These are phyloP conservation scores for Lanius ludovicianus DNA, from an alignment of 2,113 vertebrate species.

Conservation along the genomic window DNA sequence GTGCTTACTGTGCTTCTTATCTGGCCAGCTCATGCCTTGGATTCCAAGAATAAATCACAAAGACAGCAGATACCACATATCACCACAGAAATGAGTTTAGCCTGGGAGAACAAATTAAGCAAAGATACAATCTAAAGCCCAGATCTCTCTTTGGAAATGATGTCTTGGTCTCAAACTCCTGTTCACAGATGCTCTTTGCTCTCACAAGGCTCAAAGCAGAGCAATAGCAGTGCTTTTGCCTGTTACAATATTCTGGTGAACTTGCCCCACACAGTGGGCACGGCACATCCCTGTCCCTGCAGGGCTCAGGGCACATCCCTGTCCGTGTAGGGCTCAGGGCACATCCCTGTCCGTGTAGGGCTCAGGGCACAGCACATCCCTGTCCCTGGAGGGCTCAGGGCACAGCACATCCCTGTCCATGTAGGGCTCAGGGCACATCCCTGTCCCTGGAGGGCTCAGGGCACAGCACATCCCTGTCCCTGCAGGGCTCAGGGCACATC, in stretches of 20 bases:
- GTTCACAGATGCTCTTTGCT: not conserved
- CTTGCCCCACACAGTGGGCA: fast-evolving
- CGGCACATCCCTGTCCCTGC: fast-evolving
- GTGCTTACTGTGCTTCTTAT: constrained; percentile 49
- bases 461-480: not conserved
- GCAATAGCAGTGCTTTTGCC: not conserved
- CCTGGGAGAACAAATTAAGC: constrained; percentile 50
- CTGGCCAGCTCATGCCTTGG: constrained; percentile 50
- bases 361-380: too few relatives aligned
- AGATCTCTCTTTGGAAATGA: not conserved
- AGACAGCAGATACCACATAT: constrained; percentile 46
- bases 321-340: not conserved
- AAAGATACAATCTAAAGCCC: constrained; percentile 29
- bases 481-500: not conserved
- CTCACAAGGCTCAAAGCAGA: not conserved
- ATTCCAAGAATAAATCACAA: constrained; percentile 65
- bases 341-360: not conserved
- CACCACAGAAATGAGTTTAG: constrained; percentile 25
- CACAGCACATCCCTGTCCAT: not conserved
- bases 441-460: not conserved
- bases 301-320: not conserved
- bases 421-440: not conserved
- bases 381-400: too few relatives aligned
- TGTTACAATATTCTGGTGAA: not conserved
- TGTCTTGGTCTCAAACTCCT: not conserved